Percentiles rank a stretch among this genome's conserved stretches.
Conservation (phyloP, 2,888 invertebrate genomes). For the Magallana nippona region DNA sequence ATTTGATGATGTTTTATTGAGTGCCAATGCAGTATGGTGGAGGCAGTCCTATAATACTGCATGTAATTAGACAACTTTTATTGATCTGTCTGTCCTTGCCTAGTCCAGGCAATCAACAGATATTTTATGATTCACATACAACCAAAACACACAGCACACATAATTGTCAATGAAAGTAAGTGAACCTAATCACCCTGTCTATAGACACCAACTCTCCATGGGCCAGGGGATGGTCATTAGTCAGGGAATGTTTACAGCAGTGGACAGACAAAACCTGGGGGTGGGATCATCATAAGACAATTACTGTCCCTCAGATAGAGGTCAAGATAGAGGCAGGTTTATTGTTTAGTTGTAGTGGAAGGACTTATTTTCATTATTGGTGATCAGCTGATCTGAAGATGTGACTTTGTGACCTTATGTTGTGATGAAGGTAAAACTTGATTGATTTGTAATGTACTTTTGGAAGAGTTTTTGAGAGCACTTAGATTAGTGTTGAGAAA, state of each 20-base stretch:
- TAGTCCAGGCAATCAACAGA: conserved; percentile 25
- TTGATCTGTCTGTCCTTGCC: conserved; percentile 13
- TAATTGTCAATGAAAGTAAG: neutral
- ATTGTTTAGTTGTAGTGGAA: neutral
- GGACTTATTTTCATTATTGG: neutral
- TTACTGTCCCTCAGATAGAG: neutral
- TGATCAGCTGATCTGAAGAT: neutral
- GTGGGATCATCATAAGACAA: neutral
- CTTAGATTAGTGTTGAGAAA: no score
- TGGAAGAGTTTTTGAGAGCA: no score
- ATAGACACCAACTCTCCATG: neutral
- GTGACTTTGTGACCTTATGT: neutral
- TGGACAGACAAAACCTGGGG: neutral
- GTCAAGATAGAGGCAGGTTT: conserved; percentile 7
- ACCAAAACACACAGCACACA: conserved; percentile 9
- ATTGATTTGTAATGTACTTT: no score
- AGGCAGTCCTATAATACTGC: neutral
- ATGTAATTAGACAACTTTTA: conserved; percentile 29
- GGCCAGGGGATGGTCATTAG: neutral
- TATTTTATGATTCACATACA: conserved; percentile 14
- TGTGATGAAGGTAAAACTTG: conserved; percentile 18
- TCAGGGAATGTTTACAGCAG: neutral
- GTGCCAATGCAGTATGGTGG: neutral
- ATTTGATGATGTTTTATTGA: neutral
- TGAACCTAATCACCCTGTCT: neutral